Evolutionary conservation across 2,113 vertebrate species (phyloP), one percentile per base, ranked within the genome.

Genomic region (Mystacornis crossleyi): DNA sequence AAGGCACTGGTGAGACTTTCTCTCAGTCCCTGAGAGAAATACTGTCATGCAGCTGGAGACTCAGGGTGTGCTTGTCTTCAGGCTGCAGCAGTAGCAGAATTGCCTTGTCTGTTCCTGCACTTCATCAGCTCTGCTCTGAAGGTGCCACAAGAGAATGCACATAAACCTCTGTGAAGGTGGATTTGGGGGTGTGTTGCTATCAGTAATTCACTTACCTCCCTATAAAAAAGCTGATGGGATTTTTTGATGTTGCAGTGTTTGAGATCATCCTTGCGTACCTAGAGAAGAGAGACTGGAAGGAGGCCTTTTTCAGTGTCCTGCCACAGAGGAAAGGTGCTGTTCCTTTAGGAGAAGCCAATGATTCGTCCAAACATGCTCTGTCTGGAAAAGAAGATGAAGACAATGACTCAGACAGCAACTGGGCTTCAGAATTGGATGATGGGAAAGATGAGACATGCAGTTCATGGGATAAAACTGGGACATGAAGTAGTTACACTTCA

Each of bases 231-330:
- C 58, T 92, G 64, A 72, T 85, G 43, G 20, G 95, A 61, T 97
- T 86, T 92, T 84, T 96, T 95, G 85, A 34, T 48, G 8, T 95
- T 97, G 61, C 98, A 99, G 99, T 99, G 87, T 99, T 99, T 98
- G 99, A 99, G 97, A 99, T 99, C 93, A 98, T 99, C 86, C 98
- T 99, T 91, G 98, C 98, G 0, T 99, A 98, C 66, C 94, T 99
- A 96, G 99, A 99, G 92, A 99, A 99, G 92, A 97, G 96, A 93
- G 98, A 98, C 97, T 99, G 99, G 99, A 97, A 99, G 93, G 99
- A 99, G 65, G 99, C 99, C 28, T 99, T 99, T 97, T 99, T 99
- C 82, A 98, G 98, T 24, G 97, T 99, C 33, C 97, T 99, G 89
- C 99, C 99, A 36, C 99, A 98, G 34, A 98, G 99, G 83, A 99